phyloP scores from a whole-genome alignment of 30 jellyfish, hydroid and myxozoan species.

The Aurelia aurita complex sp. Pacific region DNA sequence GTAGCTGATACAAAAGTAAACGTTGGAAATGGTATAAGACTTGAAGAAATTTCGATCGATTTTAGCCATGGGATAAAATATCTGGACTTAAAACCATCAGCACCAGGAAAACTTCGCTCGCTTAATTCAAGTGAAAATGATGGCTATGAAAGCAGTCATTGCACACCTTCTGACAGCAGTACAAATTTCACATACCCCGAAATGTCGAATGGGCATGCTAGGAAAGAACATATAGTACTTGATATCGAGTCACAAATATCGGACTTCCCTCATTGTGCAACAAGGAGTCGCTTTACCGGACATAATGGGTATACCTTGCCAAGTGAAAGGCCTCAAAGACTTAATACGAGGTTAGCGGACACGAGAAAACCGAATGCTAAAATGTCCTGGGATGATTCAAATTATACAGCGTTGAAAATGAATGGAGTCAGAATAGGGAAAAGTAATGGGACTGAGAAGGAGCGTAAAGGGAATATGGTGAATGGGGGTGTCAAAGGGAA shows the following conservation, averaged over 20 bases:
- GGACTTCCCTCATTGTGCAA: constrained; percentile 45
- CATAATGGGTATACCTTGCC: no score
- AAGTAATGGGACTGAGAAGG: not conserved
- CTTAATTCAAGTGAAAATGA: constrained; percentile 59
- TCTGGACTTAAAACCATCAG: constrained; percentile 11
- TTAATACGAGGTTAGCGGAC: not conserved
- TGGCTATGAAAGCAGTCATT: constrained; percentile 59
- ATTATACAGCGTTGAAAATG: constrained; percentile 18
- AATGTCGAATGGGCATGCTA: not conserved
- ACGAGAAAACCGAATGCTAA: not conserved
- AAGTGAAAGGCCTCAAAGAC: no score
- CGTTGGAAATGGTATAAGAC: constrained; percentile 13
- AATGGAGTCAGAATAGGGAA: constrained; percentile 17
- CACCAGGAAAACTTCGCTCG: constrained; percentile 25
- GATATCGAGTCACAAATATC: constrained; percentile 71
- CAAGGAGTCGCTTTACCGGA: not conserved
- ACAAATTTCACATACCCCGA: constrained; percentile 12
- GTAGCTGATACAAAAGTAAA: not conserved
- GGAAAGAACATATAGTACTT: not conserved
- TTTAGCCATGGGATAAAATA: not conserved
- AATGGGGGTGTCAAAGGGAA: not conserved
- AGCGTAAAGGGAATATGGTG: not conserved
- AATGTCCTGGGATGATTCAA: constrained; percentile 2
- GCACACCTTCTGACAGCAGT: constrained; percentile 35
- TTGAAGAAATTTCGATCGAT: constrained; percentile 34